phyloP scores from a whole-genome alignment of 1,140 invertebrate species.

The Chelonus insularis region DNA sequence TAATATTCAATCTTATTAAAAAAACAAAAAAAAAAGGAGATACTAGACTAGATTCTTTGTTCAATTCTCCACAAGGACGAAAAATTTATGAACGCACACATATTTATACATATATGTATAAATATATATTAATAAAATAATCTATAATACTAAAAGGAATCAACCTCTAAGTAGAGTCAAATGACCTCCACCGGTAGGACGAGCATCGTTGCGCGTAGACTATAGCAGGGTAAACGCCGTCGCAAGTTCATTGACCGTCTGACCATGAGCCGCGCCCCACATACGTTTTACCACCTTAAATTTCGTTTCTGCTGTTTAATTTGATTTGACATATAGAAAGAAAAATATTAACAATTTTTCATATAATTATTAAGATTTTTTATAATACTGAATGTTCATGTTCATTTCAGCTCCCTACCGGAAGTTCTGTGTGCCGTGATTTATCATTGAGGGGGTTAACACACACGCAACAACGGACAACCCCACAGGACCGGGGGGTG shows the following conservation, averaged over 20 bases:
- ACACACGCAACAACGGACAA: conserved; percentile 84
- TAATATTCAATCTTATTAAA: too few species aligned
- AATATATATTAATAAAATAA: background rate
- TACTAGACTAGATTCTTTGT: too few species aligned
- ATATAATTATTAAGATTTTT: too few species aligned
- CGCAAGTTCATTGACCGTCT: conserved; percentile 49
- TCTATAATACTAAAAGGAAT: conserved; percentile 21
- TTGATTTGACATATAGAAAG: too few species aligned
- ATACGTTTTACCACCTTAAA: conserved; percentile 33
- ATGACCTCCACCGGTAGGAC: conserved; percentile 29
- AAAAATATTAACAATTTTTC: too few species aligned
- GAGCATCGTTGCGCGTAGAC: conserved; percentile 28
- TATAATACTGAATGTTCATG: too few species aligned
- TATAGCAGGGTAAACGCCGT: conserved; percentile 15
- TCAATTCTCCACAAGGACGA: background rate
- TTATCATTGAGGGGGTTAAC: conserved; percentile 58
- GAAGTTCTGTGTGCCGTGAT: conserved; percentile 60
- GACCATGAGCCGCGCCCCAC: conserved; percentile 56
- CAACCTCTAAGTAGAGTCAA: conserved; percentile 38
- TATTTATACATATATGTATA: background rate
- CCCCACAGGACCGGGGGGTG: conserved; percentile 94
- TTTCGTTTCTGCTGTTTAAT: conserved; percentile 3
- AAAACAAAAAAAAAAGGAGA: too few species aligned
- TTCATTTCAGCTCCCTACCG: conserved; percentile 57
- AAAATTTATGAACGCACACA: background rate